Evolutionary conservation across 1,140 invertebrate species (phyloP), one percentile per base, ranked within the genome.

Genomic region (Zaprionus vittiger): DNA sequence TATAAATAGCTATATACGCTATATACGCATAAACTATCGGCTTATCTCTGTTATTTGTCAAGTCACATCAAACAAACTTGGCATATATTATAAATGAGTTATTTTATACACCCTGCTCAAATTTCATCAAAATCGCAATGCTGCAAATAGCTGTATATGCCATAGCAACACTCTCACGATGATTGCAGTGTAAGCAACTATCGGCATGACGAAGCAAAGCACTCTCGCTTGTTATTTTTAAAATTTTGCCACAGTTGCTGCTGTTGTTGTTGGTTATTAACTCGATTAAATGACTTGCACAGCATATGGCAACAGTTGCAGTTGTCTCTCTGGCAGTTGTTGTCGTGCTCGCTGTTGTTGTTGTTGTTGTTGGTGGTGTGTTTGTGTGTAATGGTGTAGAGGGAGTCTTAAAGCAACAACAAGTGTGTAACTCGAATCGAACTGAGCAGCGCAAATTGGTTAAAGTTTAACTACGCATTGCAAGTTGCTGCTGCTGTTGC

Each of bases 371-470:
- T n/a, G n/a, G n/a, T n/a, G 20, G 28, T 41, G 9, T 52, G 49
- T 44, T n/a, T 47, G 17, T 69, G 7, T 55, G 9, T 34, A 34
- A 34, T 20, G 24, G 54, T 60, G 17, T 31, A 20, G 62, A 41
- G 41, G 26, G 22, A 47, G 55, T 61, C 75, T 80, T 70, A 75
- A 80, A 78, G 80, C 77, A 80, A 59, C 69, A 77, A 61, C 60
- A 26, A 37, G 49, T 37, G 49, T 37, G 55, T 61, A 69, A 69
- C 31, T 72, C 47, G 56, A 56, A 62, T 66, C 55, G 44, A 60
- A 59, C 41, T 68, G 54, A 63, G 28, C 60, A 26, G 64, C 79
- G 77, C 65, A 71, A 80, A 56, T 83, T 15, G 24, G 20, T 62
- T 62, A 70, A 22, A 5, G 15, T 54, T 66, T 20, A 62, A 64